Evolutionary conservation across 2,888 invertebrate species (phyloP).

Genomic region (Lottia scabra): DNA sequence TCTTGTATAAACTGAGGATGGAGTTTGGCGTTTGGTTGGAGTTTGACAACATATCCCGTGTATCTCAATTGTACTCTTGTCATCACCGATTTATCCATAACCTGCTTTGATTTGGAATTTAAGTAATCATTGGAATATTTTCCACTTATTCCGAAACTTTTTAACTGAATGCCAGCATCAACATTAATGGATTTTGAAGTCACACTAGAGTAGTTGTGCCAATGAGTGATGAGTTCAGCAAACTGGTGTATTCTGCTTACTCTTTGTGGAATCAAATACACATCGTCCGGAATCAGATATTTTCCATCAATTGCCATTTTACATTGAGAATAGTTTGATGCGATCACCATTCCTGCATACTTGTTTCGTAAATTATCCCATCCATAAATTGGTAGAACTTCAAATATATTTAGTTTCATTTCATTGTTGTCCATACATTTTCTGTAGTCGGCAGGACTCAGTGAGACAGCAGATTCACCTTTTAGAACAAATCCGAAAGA

Average conservation of each 20-base stretch:
- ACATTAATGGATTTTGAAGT: conserved; percentile 29
- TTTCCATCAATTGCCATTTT: conserved; percentile 51
- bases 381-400: conserved; percentile 56
- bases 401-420: conserved; percentile 32
- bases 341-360: conserved; percentile 43
- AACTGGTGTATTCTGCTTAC: conserved; percentile 46
- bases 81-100: conserved; percentile 37
- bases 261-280: conserved; percentile 49
- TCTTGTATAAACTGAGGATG: conserved; percentile 40
- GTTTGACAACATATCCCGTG: conserved; percentile 41
- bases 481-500: no score
- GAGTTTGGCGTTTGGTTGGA: conserved; percentile 42
- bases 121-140: conserved; percentile 46
- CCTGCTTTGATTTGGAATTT: conserved; percentile 40
- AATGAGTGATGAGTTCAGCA: conserved; percentile 41
- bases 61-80: conserved; percentile 34
- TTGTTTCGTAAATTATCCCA: conserved; percentile 60
- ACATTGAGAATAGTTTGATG: conserved; percentile 48
- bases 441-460: neutral
- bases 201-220: conserved; percentile 44
- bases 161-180: conserved; percentile 9
- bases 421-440: neutral
- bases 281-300: conserved; percentile 53
- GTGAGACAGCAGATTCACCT: no score
- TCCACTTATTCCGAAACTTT: conserved; percentile 38